Base-by-base conservation (phyloP, 2,797 vertebrate species). In the Halcyon smyrnensis region DNA sequence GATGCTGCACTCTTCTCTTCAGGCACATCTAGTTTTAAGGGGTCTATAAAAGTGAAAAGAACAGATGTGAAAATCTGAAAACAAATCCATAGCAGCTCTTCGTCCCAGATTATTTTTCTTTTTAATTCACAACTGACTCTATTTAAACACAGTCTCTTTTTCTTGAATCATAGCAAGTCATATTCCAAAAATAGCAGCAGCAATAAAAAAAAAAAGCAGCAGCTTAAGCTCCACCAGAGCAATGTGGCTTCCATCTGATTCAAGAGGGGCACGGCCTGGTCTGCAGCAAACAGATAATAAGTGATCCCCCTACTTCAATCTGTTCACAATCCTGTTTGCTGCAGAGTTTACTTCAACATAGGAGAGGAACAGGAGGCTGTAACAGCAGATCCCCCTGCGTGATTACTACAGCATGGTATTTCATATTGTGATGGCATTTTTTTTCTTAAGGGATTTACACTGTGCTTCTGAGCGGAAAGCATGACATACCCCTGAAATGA, bases 1-100 rank as follows among this genome's bases (percentile, higher is more conserved):
- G 97, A 43, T 45, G 81, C 71, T 89, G 87, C 9, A 6, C n/a
- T 93, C 64, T 95, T 94, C 70, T 96, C 96, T 95, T 97, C 93
- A 45, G 69, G 80, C n/a, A 60, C 8, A 64, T 87, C 68, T 59
- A 48, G 34, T 45, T 95, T 90, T 85, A 85, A 59, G 45, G 76
- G 68, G 34, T 81, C 96, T 98, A 92, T 60, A 89, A 87, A 92
- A 97, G 89, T n/a, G 88, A 94, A 96, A 88, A 78, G 32, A 94
- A 78, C 1, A 79, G 27, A 39, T 17, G 8, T 73, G 39, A 94
- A 53, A 82, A 71, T 39, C 19, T 39, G 27, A 51, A 71, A 87
- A 53, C 21, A 50, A 71, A 54, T 65, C 32, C 23, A 34, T 32
- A 56, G 9, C n/a, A 63, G 20, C 12, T 43, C 10, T 82, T 78